These are phyloP conservation scores for Indicator maculatus DNA, from an alignment of 2,113 vertebrate genomes.

Conservation along the genomic window DNA sequence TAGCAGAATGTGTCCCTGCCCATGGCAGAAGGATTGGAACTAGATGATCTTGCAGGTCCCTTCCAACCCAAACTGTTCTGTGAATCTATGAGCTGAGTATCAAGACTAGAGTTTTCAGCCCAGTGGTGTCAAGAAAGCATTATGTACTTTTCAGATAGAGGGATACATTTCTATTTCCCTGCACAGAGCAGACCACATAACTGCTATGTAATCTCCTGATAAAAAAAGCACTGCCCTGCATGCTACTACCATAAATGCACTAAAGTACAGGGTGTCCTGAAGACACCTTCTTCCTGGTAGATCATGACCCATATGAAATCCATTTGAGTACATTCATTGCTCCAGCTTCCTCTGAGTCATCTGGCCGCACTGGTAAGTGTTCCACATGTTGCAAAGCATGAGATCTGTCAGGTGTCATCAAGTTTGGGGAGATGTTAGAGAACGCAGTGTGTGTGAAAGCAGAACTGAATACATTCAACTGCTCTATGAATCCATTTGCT, in stretches of 20 bases:
- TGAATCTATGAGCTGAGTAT: neutral
- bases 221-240: neutral
- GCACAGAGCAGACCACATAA: neutral
- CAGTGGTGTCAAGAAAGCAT: neutral
- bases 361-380: neutral
- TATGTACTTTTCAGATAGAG: neutral
- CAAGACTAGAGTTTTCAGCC: neutral
- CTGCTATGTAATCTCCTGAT: neutral
- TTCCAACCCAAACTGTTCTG: too few relatives aligned
- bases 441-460: neutral
- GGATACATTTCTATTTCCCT: neutral
- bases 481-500: neutral
- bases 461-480: neutral
- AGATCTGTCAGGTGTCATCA: neutral
- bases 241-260: neutral
- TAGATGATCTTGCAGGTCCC: too few relatives aligned
- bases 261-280: neutral
- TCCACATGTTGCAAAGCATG: neutral
- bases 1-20: too few relatives aligned
- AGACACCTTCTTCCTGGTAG: neutral
- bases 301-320: slow-evolving; percentile 3
- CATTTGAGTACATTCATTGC: neutral
- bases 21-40: too few relatives aligned
- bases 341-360: neutral
- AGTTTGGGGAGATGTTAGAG: neutral